phyloP scores from a whole-genome alignment of 2,888 invertebrate genomes.

The Arge pagana region DNA sequence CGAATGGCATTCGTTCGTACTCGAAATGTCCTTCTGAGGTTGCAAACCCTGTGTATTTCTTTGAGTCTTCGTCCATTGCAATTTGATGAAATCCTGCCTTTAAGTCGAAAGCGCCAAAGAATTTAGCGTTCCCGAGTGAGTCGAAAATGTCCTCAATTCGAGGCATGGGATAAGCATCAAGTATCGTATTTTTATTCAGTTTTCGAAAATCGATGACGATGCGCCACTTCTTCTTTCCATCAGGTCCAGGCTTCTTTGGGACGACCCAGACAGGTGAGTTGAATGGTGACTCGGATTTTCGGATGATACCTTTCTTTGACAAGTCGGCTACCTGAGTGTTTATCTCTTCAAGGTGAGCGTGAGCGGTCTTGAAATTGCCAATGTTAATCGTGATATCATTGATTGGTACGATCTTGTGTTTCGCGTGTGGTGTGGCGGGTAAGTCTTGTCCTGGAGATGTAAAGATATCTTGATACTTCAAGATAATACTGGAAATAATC shows the following conservation, averaged over 20 bases:
- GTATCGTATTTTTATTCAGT: conserved; percentile 41
- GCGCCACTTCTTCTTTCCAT: conserved; percentile 43
- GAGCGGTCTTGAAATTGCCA: too few species aligned
- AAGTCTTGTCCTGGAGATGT: too few species aligned
- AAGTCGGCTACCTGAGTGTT: conserved; percentile 41
- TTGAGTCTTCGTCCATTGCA: conserved; percentile 31
- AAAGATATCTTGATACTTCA: too few species aligned
- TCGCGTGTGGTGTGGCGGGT: too few species aligned
- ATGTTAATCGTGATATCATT: too few species aligned
- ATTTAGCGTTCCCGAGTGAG: conserved; percentile 32
- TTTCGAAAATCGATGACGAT: conserved; percentile 42
- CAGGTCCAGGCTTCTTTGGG: conserved; percentile 46
- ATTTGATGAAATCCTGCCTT: conserved; percentile 42
- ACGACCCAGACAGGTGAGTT: conserved; percentile 49
- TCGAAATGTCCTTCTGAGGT: conserved; percentile 42
- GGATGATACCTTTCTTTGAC: conserved; percentile 44
- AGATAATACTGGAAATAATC: too few species aligned
- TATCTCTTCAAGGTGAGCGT: conserved; percentile 41
- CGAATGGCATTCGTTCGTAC: conserved; percentile 44
- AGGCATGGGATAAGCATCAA: conserved; percentile 42
- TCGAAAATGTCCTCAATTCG: conserved; percentile 35
- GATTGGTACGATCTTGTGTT: too few species aligned
- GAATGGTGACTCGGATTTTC: conserved; percentile 45
- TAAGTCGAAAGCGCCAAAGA: conserved; percentile 39
- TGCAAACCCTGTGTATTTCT: conserved; percentile 42